A percentile compares a stretch with the other conserved stretches of the same genome.
Conservation (phyloP, 2,113 vertebrate genomes). For the Ia io region DNA sequence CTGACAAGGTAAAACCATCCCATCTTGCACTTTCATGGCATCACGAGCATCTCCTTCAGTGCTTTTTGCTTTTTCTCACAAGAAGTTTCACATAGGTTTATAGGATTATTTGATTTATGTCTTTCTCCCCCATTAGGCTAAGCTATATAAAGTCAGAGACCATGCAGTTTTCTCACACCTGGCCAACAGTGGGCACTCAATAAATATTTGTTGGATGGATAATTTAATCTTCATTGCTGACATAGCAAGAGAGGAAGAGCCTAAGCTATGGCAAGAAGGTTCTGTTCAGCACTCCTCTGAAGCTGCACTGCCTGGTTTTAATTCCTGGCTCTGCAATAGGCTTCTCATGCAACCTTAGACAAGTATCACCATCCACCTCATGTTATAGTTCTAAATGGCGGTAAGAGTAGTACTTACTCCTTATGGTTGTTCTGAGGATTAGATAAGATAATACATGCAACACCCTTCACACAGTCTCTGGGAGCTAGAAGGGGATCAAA, state of each 20-base stretch:
- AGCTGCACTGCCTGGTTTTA: background rate
- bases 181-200: background rate
- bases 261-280: background rate
- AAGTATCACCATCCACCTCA: background rate
- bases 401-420: background rate
- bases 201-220: conserved; percentile 40
- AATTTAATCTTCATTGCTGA: background rate
- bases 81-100: background rate
- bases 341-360: background rate
- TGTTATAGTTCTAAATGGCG: background rate
- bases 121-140: background rate
- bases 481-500: background rate
- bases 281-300: background rate
- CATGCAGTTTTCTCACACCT: background rate
- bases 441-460: background rate
- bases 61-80: background rate
- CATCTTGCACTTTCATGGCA: no score
- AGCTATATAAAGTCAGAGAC: background rate
- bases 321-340: background rate
- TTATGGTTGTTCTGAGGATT: background rate
- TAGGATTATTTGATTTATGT: background rate
- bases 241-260: background rate
- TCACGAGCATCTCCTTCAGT: rapidly evolving
- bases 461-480: background rate
- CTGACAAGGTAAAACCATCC: background rate